Base-by-base conservation (phyloP, 2,888 invertebrate genomes). In the Kuschelorhynchus macadamiae region DNA sequence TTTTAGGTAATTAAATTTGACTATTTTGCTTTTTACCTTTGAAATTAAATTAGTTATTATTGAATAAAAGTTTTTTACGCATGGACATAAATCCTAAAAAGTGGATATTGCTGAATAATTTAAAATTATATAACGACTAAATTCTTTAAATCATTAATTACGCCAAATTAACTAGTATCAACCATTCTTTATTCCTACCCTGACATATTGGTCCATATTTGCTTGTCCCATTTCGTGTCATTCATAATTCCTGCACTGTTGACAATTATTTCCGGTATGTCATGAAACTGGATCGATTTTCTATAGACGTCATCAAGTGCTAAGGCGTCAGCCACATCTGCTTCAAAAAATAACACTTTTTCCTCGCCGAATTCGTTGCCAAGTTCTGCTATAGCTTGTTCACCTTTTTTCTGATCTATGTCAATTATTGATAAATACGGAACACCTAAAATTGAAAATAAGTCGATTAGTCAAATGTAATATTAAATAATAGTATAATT, bases 201-300 rank as follows among this genome's bases (percentile, higher is more conserved):
- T 70, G 80, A 79, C 71, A 83, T 73, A 70, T 84, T 83, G 2
- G 80, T 80, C 18, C 76, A 89, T 21, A 92, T 88, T 81, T 91
- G 74, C 7, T 90, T 84, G 78, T 92, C 91, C 92, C 92, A 92
- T 77, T 90, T 89, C 73, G 89, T 85, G 77, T 92, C 92, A 80
- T 92, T 91, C 88, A 92, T 89, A 42, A 92, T 89, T 1, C 92
- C 93, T 3, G 93, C 93, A 80, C 92, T 93, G 82, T 93, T 93
- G 11, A 88, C 82, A 1, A 88, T 84, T 53, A 89, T 85, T 70
- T 88, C 87, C 11, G 74, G 72, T 8, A 68, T 46, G 46, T 74
- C 69, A 53, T 71, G 72, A 53, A 73, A 72, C n/a, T 73, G 68
- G 9, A 73, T 72, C 1, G 73, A 68, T 42, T 73, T 73, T 18